Base-by-base conservation (phyloP, 2,888 invertebrate species). In the Margaritifera margaritifera region DNA sequence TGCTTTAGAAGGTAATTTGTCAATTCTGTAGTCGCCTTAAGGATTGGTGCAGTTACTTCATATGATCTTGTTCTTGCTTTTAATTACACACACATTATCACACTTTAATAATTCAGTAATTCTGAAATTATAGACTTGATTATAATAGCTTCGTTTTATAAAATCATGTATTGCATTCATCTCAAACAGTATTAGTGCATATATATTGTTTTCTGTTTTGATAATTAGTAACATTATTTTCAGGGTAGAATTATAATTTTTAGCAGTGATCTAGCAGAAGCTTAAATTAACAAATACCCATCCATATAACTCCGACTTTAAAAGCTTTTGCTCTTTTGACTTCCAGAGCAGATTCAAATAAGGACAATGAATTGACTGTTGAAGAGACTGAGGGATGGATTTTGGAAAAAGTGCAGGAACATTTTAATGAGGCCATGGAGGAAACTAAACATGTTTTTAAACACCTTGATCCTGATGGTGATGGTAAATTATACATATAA, bases 361-460 rank as follows among this genome's bases (percentile, higher is more conserved):
- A 73, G 19, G 88, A 91, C 78, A 82, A 79, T 0, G 74, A 78
- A 56, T 74, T 91, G 63, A 86, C 82, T 52, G 56, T 72, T 24
- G 71, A 74, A 4, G 91, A 91, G 73, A 72, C 91, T 66, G 87
- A 89, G 69, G 72, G 71, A 6, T 89, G 90, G 88, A 90, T 91
- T 19, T 62, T 82, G 11, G 69, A 77, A 52, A 91, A 89, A 69
- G 87, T 89, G 58, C 71, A 84, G 54, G 86, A 88, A 71, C 91
- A 91, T 80, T 85, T 91, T 80, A 84, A 87, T 56, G 89, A 90
- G 66, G 89, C 89, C 11, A 59, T 78, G 54, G 69, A 81, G 24
- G 90, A 90, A 69, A 88, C 89, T 68, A 83, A 84, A 8, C 74
- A 83, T 59, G 79, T 89, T n/a, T 89, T 90, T 74, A 76, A 81